Base-by-base conservation (phyloP, 2,797 vertebrate genomes). In the Syngnathus rostellatus region DNA sequence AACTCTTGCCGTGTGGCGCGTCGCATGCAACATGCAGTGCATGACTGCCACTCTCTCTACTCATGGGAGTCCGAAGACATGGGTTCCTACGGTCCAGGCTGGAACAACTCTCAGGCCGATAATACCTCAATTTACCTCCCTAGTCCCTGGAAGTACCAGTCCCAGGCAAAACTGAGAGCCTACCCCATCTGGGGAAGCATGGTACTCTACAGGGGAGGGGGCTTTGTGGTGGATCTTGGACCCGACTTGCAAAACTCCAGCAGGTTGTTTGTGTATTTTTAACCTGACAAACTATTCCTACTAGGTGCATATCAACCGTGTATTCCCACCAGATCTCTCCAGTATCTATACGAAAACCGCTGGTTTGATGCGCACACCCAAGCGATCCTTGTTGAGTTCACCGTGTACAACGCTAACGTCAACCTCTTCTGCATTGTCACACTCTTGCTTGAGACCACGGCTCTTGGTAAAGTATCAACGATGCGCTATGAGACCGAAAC, bases 351-450 rank as follows among this genome's bases (percentile, higher is more conserved):
- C 82, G 84, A 94, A 74, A 93, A 91, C 12, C 81, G 88, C 58
- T 99, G 97, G 95, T 81, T 99, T 71, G 96, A 99, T 60, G 74
- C 85, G 63, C 91, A 93, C 80, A 98, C 94, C 3, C 93, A 94
- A 77, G 95, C 94, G 0, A 80, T 95, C 74, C 97, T 98, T 83
- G 90, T 95, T 63, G 95, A 98, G 86, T 97, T 98, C 79, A 97
- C 94, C 0, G 91, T 97, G 75, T 98, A 98, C 88, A 99, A 98
- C 0, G 94, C 94, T 69, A 98, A 96, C 0, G 90, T 99, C 80
- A 99, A 98, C 85, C 92, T 98, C 64, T 97, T 98, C 87, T 97
- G 95, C 84, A 91, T 94, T 25, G 84, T 94, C 74, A 93, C 84
- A 1, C 89, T 99, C 69, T 92, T 92, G 69, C 90, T 98, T 75